Base-by-base conservation (phyloP, 1,140 invertebrate species). In the Drosophila mojavensis region DNA sequence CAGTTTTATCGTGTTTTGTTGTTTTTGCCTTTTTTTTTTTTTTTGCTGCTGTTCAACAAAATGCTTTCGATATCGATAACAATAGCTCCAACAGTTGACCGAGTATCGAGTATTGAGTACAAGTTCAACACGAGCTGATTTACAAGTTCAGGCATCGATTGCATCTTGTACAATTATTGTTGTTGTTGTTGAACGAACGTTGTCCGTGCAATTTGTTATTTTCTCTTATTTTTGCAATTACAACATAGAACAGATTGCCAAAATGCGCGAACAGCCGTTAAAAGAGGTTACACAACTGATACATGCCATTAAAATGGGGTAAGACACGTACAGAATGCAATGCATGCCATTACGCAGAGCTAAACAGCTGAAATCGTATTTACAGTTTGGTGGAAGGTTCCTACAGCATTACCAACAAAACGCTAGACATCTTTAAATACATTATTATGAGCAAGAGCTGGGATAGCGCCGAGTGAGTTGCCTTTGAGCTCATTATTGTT, bases 391-490 rank as follows among this genome's bases (percentile, higher is more conserved):
- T 95, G 3, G 93, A 93, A 53, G 94, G 93, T 39, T 95, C 94
- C 1, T 94, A 94, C 74, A 93, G 94, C 75, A 94, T 95, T 62
- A 94, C 95, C n/a, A 85, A 94, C 28, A 93, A 93, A 58, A 95
- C 94, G 5, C 92, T 95, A 56, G 80, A 92, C 26, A 84, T 94
- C 41, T 90, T 96, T 17, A 95, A 95, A 76, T 93, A 94, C 63
- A 93, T 95, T 1, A 94, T 95, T 41, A 93, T 90, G 20, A 93
- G 93, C 75, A 92, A 92, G 59, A 90, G 94, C 84, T 96, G 95
- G 94, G 92, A 92, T 61, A 95, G 94, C 78, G 94, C 95, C 36
- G 92, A 94, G 95, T 95, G 93, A 93, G 93, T 73, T 0, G n/a
- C n/a, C 3, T n/a, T 4, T 4, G 20, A 43, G 13, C 5, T 2